A percentile compares a stretch with the other conserved stretches of the same genome.
phyloP scores from a whole-genome alignment of 1,140 invertebrate species.

The Lordiphosa clarofinis region DNA sequence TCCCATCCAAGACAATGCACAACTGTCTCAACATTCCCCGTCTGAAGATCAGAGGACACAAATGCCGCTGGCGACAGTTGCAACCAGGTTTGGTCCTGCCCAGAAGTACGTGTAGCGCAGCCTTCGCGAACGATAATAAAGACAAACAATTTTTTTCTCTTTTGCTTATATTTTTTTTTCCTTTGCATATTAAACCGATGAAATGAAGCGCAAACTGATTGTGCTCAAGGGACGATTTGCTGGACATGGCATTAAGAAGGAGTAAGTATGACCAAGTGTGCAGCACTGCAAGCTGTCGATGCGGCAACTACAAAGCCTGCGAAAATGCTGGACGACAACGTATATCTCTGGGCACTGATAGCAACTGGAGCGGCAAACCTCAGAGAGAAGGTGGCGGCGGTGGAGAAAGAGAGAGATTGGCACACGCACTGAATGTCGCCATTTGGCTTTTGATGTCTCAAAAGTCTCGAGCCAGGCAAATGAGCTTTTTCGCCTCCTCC shows the following conservation, averaged over 20 bases:
- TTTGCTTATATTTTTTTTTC: slow-evolving; percentile 8
- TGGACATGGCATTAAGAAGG: slow-evolving; percentile 56
- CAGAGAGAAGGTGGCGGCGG: slow-evolving; percentile 29
- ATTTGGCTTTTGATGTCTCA: slow-evolving; percentile 63
- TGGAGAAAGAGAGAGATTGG: slow-evolving; percentile 29
- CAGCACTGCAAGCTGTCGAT: slow-evolving; percentile 16
- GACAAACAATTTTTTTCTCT: slow-evolving; percentile 45
- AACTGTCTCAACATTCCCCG: slow-evolving; percentile 9
- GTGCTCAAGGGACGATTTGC: slow-evolving; percentile 51
- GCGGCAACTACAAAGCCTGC: slow-evolving; percentile 40
- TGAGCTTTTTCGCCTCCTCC: slow-evolving; percentile 23
- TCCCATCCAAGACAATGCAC: slow-evolving; percentile 9
- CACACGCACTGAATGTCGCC: slow-evolving; percentile 68
- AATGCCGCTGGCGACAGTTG: slow-evolving; percentile 19
- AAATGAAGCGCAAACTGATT: slow-evolving; percentile 69
- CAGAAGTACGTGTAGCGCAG: slow-evolving; percentile 5
- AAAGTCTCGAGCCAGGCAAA: slow-evolving; percentile 47
- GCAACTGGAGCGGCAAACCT: slow-evolving; percentile 60
- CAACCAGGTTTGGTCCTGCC: slow-evolving; percentile 20
- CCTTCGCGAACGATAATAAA: slow-evolving; percentile 52
- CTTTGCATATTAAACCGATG: slow-evolving; percentile 54
- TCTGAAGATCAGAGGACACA: slow-evolving; percentile 11
- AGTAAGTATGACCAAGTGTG: slow-evolving; percentile 17
- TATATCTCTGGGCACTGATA: slow-evolving; percentile 44
- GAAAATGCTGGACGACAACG: slow-evolving; percentile 49